Conservation (phyloP, 1,140 invertebrate genomes). For the Parasteatoda tepidariorum region DNA sequence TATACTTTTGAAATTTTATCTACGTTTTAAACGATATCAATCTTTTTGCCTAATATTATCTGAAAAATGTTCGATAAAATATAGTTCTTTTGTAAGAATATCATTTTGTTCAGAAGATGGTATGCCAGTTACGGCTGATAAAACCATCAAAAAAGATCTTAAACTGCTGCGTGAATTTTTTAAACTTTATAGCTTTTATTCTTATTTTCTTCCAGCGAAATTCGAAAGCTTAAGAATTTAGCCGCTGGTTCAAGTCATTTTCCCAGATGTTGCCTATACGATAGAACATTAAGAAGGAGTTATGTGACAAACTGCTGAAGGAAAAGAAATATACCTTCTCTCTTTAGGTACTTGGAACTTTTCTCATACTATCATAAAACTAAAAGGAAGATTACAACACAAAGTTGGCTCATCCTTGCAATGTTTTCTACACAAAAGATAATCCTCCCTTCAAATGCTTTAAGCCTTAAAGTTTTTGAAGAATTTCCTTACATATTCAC, state of each 20-base stretch:
- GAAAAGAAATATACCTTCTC: neutral
- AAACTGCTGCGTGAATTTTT: neutral
- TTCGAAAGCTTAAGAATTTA: neutral
- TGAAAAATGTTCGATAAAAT: no score
- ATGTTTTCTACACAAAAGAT: neutral
- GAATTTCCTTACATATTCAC: no score
- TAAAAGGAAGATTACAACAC: neutral
- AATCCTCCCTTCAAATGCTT: no score
- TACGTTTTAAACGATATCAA: no score
- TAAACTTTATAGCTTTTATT: neutral
- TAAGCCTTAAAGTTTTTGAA: no score
- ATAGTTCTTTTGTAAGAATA: no score
- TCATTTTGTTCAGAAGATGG: no score
- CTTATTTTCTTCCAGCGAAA: neutral
- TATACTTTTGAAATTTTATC: no score
- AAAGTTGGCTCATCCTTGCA: neutral
- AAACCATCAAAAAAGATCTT: no score
- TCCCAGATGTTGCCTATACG: neutral
- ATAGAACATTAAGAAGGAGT: neutral
- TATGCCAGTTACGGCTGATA: slow-evolving; percentile 66
- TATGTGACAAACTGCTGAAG: neutral
- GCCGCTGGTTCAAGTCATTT: neutral
- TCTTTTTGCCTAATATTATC: no score
- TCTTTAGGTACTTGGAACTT: neutral
- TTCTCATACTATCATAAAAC: neutral